These are phyloP conservation scores for Hydraecia micacea DNA, from an alignment of 2,888 invertebrate genomes.

Conservation along the genomic window DNA sequence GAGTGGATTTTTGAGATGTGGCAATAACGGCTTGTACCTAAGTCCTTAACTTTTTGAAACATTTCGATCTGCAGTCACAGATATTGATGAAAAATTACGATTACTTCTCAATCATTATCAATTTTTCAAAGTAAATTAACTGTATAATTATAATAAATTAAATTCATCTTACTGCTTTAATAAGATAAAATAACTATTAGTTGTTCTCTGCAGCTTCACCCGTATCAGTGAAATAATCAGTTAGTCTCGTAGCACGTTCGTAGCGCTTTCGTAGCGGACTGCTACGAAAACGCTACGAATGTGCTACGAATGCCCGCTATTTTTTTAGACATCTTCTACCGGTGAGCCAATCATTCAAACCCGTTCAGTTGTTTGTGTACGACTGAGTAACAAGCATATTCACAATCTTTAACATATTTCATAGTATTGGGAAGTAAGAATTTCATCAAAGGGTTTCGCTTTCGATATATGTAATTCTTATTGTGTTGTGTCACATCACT, in stretches of 20 bases:
- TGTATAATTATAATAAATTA: not conserved
- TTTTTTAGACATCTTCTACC: not conserved
- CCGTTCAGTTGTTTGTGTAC: not conserved
- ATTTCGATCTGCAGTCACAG: no score
- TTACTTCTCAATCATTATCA: not conserved
- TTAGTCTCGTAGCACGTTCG: not conserved
- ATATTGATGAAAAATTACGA: no score
- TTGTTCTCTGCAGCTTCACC: not conserved
- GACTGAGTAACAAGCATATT: not conserved
- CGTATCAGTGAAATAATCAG: no score
- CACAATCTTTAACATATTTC: not conserved
- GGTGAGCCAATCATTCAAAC: not conserved
- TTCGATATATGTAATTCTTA: constrained; percentile 9
- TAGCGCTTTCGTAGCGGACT: constrained; percentile 10
- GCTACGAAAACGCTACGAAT: constrained; percentile 19
- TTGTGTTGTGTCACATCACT: constrained; percentile 34
- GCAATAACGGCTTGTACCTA: no score
- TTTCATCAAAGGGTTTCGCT: constrained; percentile 14
- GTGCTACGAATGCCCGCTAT: not conserved
- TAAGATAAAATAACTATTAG: not conserved
- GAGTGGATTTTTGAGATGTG: no score
- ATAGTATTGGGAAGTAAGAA: not conserved
- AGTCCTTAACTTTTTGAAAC: no score
- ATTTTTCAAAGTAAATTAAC: not conserved
- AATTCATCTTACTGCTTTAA: not conserved